Evolutionary conservation across 92 coral and sea anemone species (phyloP), one percentile per base, ranked within the genome.

Genomic region (Actinostola sp.): DNA sequence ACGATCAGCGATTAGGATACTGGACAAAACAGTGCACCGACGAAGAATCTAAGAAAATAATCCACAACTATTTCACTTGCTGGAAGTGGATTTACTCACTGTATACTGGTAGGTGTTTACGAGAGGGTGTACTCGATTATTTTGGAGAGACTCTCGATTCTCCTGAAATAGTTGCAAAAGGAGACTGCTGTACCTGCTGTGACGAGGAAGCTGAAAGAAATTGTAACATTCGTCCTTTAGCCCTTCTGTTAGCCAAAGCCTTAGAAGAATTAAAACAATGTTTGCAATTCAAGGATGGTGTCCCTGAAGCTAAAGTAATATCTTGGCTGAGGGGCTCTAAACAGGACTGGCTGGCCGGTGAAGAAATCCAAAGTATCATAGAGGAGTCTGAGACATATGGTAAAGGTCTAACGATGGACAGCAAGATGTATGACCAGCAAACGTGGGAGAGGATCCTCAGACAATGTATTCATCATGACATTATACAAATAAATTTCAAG

Each of bases 251-350:
- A 13, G 12, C 51, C 17, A 59, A 70, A 21, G 66, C 79, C 5
- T 43, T 80, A 2, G 33, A 64, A 26, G 83, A 81, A 71, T 41
- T 75, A 12, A 17, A 36, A 35, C 23, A 52, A 8, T 21, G 50
- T 8, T 53, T 28, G 13, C 26, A 69, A 34, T 3, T 9, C 31
- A 53, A 41, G 3, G 60, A 61, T 7, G 66, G 88, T 16, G 43
- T 75, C 6, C 49, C 38, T 19, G 82, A 79, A 67, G 20, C 14
- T 0, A 85, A 73, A 65, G 16, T 85, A 21, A 52, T 80, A 26
- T 46, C 90, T 0, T 80, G 72, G 67, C 2, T 85, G 11, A 27
- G 41, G 20, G 90, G 86, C n/a, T 24, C 80, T 17, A 78, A 68
- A 12, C 56, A 35, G 39, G 86, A 85, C 14, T 85, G 79, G 90